A percentile compares a stretch with the other conserved stretches of the same genome.
These are phyloP conservation scores for Eulemur macaco DNA, from an alignment of 2,113 vertebrate species.

Conservation along the genomic window DNA sequence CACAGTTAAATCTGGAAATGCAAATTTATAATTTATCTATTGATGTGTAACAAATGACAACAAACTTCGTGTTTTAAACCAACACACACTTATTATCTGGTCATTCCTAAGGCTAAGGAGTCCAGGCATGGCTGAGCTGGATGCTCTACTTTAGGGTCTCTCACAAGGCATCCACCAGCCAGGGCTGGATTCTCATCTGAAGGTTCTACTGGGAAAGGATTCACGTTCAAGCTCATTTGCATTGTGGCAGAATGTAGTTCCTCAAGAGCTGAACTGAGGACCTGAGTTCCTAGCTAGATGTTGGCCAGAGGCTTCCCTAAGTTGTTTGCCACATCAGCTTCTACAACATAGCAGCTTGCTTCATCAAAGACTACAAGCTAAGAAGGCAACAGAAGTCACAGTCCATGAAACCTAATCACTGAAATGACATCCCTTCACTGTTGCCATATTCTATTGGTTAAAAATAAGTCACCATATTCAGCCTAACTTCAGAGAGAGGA, in stretches of 20 bases:
- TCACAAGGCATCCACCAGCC: not conserved
- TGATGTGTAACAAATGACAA: not conserved
- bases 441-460: no score
- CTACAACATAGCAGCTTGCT: not conserved
- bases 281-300: not conserved
- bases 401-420: not conserved
- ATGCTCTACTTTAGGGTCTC: not conserved
- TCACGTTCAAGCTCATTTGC: not conserved
- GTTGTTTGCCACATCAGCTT: not conserved
- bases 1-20: not conserved
- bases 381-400: not conserved
- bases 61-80: not conserved
- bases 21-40: not conserved
- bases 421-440: no score
- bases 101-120: not conserved
- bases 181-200: not conserved
- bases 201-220: not conserved
- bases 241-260: not conserved
- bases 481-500: no score
- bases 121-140: not conserved
- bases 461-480: no score
- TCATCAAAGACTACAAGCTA: not conserved
- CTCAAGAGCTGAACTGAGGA: not conserved
- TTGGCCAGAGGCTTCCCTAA: not conserved
- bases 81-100: no score